Evolutionary conservation across 2,113 vertebrate genomes (phyloP).

Genomic region (Carassius carassius): DNA sequence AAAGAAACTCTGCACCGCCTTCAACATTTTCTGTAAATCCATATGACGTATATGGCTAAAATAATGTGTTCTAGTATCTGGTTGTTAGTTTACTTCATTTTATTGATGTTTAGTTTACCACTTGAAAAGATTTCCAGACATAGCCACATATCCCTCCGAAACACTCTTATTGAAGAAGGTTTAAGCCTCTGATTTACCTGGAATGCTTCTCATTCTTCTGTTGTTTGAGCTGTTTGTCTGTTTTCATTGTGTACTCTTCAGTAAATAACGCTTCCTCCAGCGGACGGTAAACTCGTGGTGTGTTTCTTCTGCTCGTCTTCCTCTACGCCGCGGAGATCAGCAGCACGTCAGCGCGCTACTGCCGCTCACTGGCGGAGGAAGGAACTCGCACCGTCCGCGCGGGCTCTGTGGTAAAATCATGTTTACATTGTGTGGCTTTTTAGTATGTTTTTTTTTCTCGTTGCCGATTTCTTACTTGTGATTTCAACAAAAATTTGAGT

Average conservation of each 20-base stretch:
- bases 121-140: neutral
- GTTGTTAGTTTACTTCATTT: neutral
- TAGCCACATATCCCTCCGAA: neutral
- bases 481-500: neutral
- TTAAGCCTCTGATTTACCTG: conserved; percentile 58
- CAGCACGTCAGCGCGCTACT: neutral
- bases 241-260: conserved; percentile 54
- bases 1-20: neutral
- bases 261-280: conserved; percentile 60
- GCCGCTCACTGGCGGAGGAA: neutral
- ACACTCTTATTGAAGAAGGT: neutral
- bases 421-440: neutral
- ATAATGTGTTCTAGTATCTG: neutral
- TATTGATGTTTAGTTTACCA: neutral
- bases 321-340: neutral
- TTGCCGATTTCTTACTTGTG: neutral
- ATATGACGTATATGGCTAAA: neutral
- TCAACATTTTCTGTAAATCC: neutral
- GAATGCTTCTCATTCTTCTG: conserved; percentile 38
- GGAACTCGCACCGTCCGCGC: neutral
- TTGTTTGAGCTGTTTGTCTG: conserved; percentile 25
- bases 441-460: neutral
- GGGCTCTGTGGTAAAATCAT: neutral
- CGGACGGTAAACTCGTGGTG: neutral
- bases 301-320: neutral